These are phyloP conservation scores for Lasioglossum figueresi DNA, from an alignment of 2,888 invertebrate genomes.

Conservation along the genomic window DNA sequence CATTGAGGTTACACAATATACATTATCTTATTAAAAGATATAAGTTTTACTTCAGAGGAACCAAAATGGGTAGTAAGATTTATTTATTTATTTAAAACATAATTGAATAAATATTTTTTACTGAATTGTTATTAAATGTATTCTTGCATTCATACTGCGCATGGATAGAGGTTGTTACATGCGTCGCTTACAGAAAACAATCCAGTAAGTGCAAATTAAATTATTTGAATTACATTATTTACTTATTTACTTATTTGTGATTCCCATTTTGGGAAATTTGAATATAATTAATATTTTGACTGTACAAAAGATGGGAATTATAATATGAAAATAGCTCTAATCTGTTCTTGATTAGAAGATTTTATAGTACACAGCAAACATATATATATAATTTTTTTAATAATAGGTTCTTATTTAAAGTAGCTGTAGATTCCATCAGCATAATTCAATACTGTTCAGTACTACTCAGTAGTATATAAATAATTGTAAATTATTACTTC, in stretches of 20 bases:
- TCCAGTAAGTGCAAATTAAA: not conserved
- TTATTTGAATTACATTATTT: not conserved
- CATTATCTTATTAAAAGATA: conserved; percentile 46
- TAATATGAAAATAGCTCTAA: not conserved
- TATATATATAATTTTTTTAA: not conserved
- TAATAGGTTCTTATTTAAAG: not conserved
- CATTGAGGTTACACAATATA: conserved; percentile 72
- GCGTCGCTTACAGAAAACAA: not conserved
- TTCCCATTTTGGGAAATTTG: not conserved
- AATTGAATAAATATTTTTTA: conserved; percentile 16
- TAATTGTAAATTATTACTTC: not conserved
- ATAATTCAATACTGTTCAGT: not conserved
- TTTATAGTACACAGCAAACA: not conserved
- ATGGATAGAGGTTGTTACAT: not conserved
- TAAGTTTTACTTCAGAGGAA: conserved; percentile 6
- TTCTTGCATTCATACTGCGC: not conserved
- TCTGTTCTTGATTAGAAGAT: not conserved
- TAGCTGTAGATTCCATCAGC: not conserved
- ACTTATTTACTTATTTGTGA: not conserved
- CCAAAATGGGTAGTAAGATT: not conserved
- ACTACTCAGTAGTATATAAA: no score
- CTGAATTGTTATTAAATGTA: not conserved
- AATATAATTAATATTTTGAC: not conserved
- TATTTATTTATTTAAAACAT: not conserved
- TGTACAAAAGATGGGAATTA: not conserved